Percentiles rank a stretch among this genome's conserved stretches.
phyloP scores from a whole-genome alignment of 2,888 invertebrate genomes.

The Rhamnusium bicolor region DNA sequence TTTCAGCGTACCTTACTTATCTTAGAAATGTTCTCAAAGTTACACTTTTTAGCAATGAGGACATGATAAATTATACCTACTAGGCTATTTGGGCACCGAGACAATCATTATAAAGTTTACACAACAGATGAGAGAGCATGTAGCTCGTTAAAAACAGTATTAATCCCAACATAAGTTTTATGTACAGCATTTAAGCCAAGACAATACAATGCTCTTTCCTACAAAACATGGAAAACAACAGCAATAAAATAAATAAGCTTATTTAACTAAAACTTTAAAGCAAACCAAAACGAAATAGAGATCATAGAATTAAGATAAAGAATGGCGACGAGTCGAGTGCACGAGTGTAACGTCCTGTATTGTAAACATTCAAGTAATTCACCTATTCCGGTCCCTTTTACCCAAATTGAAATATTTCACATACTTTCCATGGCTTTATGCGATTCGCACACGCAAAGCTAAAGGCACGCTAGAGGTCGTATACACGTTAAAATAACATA shows the following conservation, averaged over 20 bases:
- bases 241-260: conserved; percentile 54
- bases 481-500: conserved; percentile 43
- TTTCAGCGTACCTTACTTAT: too few species aligned
- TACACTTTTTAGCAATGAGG: neutral
- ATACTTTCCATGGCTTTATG: conserved; percentile 49
- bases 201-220: conserved; percentile 22
- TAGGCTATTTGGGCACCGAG: neutral
- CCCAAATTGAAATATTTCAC: conserved; percentile 59
- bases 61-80: neutral
- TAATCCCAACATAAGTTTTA: conserved; percentile 15
- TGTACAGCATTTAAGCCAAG: neutral
- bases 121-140: neutral
- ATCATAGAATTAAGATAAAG: conserved; percentile 54
- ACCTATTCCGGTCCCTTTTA: conserved; percentile 56
- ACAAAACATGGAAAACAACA: conserved; percentile 35
- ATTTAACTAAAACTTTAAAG: conserved; percentile 55
- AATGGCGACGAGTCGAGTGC: conserved; percentile 35
- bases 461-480: conserved; percentile 44
- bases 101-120: neutral
- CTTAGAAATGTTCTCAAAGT: too few species aligned
- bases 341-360: conserved; percentile 42
- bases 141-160: conserved; percentile 2
- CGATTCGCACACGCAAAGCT: conserved; percentile 45
- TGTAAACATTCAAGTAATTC: conserved; percentile 55
- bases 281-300: conserved; percentile 49